Base-by-base conservation (phyloP, 2,888 invertebrate species). In the Orthosia gothica region DNA sequence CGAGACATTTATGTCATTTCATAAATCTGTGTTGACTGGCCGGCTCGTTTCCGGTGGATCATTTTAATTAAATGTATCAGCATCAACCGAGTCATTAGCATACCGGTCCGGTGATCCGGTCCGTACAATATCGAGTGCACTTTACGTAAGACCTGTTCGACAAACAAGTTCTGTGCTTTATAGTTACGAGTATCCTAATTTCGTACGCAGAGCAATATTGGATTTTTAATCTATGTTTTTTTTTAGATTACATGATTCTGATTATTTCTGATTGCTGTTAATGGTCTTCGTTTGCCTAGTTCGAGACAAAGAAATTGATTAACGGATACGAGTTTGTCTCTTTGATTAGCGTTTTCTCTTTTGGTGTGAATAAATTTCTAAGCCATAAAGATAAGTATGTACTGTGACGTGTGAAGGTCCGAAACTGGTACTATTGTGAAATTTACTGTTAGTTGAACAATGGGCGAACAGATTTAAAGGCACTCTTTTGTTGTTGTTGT, bases 1-100 rank as follows among this genome's bases (percentile, higher is more conserved):
- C 87, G 85, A 86, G 86, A 85, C 80, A 89, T 93, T 93, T 92
- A 93, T 93, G 91, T 90, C 87, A 90, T 91, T 93, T 90, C 88
- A 92, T 93, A 93, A 92, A 93, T 91, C 91, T 90, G 87, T 89
- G 90, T 78, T 86, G 87, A 82, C 85, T 86, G 55, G 49, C 64
- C 64, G 59, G 64, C 64, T 89, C 87, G 91, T 92, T 95, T 95
- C 95, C 95, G 95, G 93, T 92, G 91, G 87, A 83, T 84, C 83
- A 66, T 68, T 89, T 88, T 86, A 87, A 87, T 87, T 87, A 85
- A 87, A 88, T 83, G 78, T 87, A 87, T 87, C 85, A 70, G 71
- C 72, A 70, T 70, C 62, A 76, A 79, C 62, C 70, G 76, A 59
- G 65, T 67, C 70, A 84, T 87, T 87, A 87, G 73, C 87, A 88